These are phyloP conservation scores for Argentina silus DNA, from an alignment of 2,797 vertebrate genomes.

Conservation along the genomic window DNA sequence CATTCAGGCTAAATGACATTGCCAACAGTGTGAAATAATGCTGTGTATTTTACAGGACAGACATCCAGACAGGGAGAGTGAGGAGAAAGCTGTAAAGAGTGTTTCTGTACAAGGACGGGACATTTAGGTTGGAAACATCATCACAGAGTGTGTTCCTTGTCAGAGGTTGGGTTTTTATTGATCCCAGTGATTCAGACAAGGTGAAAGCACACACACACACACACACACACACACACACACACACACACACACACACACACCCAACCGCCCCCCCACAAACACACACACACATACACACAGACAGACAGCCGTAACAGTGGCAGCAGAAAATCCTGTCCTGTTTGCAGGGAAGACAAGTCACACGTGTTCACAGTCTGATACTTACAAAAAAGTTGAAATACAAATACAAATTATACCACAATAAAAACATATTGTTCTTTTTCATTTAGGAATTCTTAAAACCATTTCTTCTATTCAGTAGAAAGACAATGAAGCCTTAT, in stretches of 20 bases:
- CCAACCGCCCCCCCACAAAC: background rate
- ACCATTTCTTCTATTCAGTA: constrained; percentile 74
- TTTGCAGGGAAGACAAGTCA: constrained; percentile 16
- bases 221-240: background rate
- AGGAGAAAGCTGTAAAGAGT: constrained; percentile 7
- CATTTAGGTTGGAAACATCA: constrained; percentile 69
- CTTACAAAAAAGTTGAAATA: constrained; percentile 75
- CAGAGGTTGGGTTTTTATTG: constrained; percentile 53
- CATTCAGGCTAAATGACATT: background rate
- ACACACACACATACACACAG: constrained; percentile 10
- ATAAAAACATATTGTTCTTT: constrained; percentile 71
- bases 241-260: constrained; percentile 11
- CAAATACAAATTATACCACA: constrained; percentile 77
- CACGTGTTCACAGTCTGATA: constrained; percentile 69
- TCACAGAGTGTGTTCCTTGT: constrained; percentile 65
- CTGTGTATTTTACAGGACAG: constrained; percentile 11
- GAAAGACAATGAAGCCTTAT: constrained; percentile 74
- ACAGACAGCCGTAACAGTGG: background rate
- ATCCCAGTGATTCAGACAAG: constrained; percentile 66
- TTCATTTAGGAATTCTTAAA: constrained; percentile 72
- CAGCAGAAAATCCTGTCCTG: constrained; percentile 3
- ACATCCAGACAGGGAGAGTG: constrained; percentile 10
- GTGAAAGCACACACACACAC: constrained; percentile 59
- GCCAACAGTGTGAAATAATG: constrained; percentile 21
- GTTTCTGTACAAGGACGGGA: constrained; percentile 70